Conservation (phyloP, 2,113 vertebrate species). For the Rhinopomastus cyanomelas region DNA sequence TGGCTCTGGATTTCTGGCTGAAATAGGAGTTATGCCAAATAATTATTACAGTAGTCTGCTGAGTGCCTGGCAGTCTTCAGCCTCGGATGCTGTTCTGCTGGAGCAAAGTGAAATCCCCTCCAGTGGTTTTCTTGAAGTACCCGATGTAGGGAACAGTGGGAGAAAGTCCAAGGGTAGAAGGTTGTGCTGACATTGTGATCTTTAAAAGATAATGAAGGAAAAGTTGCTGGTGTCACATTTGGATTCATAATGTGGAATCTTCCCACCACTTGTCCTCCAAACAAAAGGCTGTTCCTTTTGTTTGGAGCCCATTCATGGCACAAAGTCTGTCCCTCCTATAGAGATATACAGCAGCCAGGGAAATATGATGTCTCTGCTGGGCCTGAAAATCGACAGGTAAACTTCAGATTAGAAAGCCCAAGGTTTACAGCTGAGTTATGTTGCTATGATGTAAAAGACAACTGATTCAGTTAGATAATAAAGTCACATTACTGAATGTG, state of each 20-base stretch:
- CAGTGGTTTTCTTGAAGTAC: not conserved
- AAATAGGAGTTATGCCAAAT: not conserved
- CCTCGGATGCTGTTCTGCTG: not conserved
- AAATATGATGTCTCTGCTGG: not conserved
- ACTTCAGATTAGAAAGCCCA: not conserved
- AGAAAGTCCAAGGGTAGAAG: not conserved
- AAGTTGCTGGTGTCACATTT: not conserved
- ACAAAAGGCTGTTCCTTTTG: not conserved
- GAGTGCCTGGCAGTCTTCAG: not conserved
- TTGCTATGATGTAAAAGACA: constrained; percentile 6
- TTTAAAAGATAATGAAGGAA: not conserved
- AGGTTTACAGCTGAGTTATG: constrained; percentile 10
- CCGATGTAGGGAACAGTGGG: not conserved
- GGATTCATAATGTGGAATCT: not conserved
- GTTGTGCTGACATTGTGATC: not conserved
- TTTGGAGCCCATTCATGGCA: not conserved
- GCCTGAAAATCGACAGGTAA: constrained; percentile 13
- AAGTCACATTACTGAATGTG: not conserved
- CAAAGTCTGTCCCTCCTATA: not conserved
- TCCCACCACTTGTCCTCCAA: not conserved
- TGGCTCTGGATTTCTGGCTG: not conserved
- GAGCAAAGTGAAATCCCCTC: not conserved
- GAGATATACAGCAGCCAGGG: not conserved
- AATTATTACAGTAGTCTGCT: not conserved
- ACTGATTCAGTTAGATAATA: constrained; percentile 21